Evolutionary conservation across 2,797 vertebrate species (phyloP).

Genomic region (Scleropages formosus): DNA sequence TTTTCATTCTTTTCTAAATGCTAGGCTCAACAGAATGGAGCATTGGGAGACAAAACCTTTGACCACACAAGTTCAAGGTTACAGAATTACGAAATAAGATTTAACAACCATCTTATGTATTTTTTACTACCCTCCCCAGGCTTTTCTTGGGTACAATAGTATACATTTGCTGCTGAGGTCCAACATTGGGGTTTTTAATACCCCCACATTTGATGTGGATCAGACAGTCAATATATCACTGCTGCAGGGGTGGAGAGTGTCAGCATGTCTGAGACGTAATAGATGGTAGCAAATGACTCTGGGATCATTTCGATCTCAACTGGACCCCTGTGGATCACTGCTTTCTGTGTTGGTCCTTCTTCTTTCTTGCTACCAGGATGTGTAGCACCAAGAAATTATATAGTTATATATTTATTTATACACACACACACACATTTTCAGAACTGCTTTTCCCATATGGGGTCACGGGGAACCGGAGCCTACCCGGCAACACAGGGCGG

Average conservation of each 20-base stretch:
- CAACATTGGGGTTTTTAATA: not conserved
- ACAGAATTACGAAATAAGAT: constrained; percentile 1
- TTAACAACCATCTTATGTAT: constrained; percentile 14
- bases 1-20: not conserved
- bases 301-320: not conserved
- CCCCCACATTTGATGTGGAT: not conserved
- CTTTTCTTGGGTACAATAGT: not conserved
- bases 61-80: not conserved
- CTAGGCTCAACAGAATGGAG: not conserved
- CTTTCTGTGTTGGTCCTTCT: too few relatives aligned
- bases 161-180: not conserved
- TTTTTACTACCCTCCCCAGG: not conserved
- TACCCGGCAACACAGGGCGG: too few relatives aligned
- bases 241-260: not conserved
- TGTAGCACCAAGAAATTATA: too few relatives aligned
- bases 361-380: too few relatives aligned
- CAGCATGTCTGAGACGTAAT: not conserved
- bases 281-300: not conserved
- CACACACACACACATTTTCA: too few relatives aligned
- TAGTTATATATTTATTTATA: too few relatives aligned
- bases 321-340: not conserved
- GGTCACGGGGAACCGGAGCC: too few relatives aligned
- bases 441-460: too few relatives aligned
- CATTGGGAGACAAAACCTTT: constrained; percentile 6
- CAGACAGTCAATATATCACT: not conserved